Conservation (phyloP, 1,140 invertebrate genomes). For the Thaumetopoea pityocampa region DNA sequence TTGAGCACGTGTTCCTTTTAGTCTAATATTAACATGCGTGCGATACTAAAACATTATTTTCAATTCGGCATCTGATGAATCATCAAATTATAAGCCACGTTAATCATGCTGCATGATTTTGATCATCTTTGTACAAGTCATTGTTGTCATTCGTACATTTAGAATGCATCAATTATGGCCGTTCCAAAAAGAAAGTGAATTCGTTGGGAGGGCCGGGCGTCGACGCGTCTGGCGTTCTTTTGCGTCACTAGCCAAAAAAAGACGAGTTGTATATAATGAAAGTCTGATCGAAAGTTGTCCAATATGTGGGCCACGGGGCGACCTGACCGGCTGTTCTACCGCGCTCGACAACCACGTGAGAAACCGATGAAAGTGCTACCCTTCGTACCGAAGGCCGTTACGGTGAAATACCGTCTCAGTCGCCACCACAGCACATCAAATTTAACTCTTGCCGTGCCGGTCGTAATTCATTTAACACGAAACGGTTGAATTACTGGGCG, state of each 20-base stretch:
- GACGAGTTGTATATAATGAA: slow-evolving; percentile 48
- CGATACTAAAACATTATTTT: too few relatives aligned
- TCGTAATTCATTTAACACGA: too few relatives aligned
- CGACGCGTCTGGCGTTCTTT: slow-evolving; percentile 39
- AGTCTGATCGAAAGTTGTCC: slow-evolving; percentile 70
- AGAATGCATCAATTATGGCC: slow-evolving; percentile 16
- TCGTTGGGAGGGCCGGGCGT: slow-evolving; percentile 31
- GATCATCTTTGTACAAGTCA: too few relatives aligned
- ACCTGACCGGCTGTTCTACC: slow-evolving; percentile 48
- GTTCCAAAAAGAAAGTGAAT: slow-evolving; percentile 31
- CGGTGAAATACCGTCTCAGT: background rate
- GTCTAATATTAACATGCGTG: too few relatives aligned
- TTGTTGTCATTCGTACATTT: slow-evolving; percentile 4
- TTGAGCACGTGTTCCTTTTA: too few relatives aligned
- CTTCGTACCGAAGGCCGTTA: background rate
- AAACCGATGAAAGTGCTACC: slow-evolving; percentile 33
- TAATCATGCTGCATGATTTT: too few relatives aligned
- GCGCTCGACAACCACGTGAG: slow-evolving; percentile 26
- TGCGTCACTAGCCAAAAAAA: slow-evolving; percentile 33
- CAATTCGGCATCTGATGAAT: too few relatives aligned
- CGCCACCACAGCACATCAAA: too few relatives aligned
- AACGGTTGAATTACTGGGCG: too few relatives aligned
- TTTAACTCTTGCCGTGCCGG: too few relatives aligned
- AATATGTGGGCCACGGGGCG: slow-evolving; percentile 65
- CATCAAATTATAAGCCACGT: too few relatives aligned